Conservation (phyloP, 1,140 invertebrate genomes). For the Penaeus japonicus region DNA sequence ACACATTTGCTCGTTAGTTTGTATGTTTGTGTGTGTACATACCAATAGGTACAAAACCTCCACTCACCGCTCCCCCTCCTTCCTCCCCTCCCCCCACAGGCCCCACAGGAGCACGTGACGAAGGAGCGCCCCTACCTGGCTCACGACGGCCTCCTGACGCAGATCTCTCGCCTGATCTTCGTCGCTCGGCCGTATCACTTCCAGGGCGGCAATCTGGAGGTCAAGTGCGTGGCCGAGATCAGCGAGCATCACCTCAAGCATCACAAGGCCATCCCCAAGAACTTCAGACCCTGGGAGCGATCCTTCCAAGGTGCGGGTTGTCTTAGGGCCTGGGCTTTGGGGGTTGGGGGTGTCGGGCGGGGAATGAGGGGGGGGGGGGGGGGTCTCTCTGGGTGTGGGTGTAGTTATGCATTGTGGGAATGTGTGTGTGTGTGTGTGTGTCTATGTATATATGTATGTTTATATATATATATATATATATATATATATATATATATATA, state of each 20-base stretch:
- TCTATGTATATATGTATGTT: no score
- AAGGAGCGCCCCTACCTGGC: conserved; percentile 18
- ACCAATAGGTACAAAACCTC: no score
- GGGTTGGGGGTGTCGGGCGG: no score
- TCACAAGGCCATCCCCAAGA: conserved; percentile 33
- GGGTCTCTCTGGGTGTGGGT: background rate
- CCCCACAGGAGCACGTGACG: conserved; percentile 34
- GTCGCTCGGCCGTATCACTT: conserved; percentile 38
- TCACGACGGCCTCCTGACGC: conserved; percentile 44
- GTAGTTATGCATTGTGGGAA: background rate
- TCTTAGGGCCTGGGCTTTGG: no score
- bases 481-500: no score
- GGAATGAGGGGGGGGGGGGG: no score
- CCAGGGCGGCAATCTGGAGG: conserved; percentile 33
- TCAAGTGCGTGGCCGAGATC: conserved; percentile 52
- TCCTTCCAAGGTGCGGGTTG: conserved; percentile 31
- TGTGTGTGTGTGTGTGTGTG: no score
- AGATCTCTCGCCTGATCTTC: conserved; percentile 39
- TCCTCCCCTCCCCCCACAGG: background rate
- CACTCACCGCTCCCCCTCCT: background rate
- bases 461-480: no score
- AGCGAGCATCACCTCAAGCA: background rate
- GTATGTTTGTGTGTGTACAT: background rate
- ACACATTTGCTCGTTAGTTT: background rate
- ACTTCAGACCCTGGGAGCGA: conserved; percentile 32